Evolutionary conservation across 2,113 vertebrate genomes (phyloP).

Genomic region (Lucifuga dentata): DNA sequence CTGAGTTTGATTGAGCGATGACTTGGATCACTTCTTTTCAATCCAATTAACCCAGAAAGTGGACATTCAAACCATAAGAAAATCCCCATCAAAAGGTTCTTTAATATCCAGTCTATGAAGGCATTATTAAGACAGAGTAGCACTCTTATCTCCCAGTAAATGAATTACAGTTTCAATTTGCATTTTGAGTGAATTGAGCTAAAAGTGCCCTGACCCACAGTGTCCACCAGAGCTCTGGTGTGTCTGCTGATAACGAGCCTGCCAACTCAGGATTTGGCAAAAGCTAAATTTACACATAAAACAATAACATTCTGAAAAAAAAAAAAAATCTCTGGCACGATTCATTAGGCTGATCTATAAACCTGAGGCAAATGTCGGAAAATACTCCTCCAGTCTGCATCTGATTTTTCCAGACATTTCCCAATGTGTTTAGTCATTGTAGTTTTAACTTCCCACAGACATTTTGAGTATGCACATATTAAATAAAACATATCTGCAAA

Average conservation of each 20-base stretch:
- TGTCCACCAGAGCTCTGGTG: constrained; percentile 46
- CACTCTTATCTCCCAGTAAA: constrained; percentile 70
- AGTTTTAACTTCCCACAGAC: not conserved
- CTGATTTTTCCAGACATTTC: not conserved
- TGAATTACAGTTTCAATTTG: constrained; percentile 78
- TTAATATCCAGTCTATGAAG: constrained; percentile 70
- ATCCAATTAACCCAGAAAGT: constrained; percentile 45
- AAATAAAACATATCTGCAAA: constrained; percentile 8
- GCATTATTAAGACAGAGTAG: constrained; percentile 67
- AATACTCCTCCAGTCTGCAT: not conserved
- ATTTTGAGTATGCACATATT: constrained; percentile 1
- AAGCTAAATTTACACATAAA: constrained; percentile 25
- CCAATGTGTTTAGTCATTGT: not conserved
- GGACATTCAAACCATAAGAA: constrained; percentile 54
- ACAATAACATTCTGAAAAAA: not conserved
- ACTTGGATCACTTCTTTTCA: constrained; percentile 38
- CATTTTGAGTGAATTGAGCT: constrained; percentile 73
- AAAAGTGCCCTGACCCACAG: constrained; percentile 53
- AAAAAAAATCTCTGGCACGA: not conserved
- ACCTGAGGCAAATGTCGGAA: not conserved
- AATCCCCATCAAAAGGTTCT: constrained; percentile 52
- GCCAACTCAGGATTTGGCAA: constrained; percentile 38
- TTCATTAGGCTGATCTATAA: not conserved
- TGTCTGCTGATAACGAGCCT: constrained; percentile 53
- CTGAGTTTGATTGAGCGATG: not conserved